A percentile compares a stretch with the other conserved stretches of the same genome.
Conservation (phyloP, 2,113 vertebrate species). For the Chloropsis cyanopogon region DNA sequence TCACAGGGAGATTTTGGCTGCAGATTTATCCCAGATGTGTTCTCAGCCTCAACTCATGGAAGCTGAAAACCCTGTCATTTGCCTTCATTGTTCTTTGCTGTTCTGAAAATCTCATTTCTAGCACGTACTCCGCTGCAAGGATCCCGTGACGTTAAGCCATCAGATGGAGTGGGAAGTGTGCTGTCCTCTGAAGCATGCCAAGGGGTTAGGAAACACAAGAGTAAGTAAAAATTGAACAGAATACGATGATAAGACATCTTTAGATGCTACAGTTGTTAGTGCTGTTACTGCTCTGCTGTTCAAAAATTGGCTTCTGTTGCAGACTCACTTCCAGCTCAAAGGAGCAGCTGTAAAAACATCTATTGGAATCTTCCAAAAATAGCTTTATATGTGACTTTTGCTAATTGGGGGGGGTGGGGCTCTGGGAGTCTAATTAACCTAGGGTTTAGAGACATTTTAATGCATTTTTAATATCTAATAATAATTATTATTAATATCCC, state of each 20-base stretch:
- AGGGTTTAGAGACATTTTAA: background rate
- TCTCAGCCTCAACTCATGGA: fast-evolving
- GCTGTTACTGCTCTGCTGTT: background rate
- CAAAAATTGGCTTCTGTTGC: background rate
- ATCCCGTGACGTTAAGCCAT: conserved; percentile 74
- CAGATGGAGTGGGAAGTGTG: conserved; percentile 70
- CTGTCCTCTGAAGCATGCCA: conserved; percentile 81
- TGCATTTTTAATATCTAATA: background rate
- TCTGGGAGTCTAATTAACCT: background rate
- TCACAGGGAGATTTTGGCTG: fast-evolving
- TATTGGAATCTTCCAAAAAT: background rate
- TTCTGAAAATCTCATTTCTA: conserved; percentile 43
- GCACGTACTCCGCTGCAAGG: conserved; percentile 77
- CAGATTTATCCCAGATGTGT: background rate
- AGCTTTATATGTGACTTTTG: background rate
- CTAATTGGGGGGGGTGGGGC: fast-evolving
- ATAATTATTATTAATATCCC: no score
- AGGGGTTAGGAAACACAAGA: conserved; percentile 71
- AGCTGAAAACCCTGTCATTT: fast-evolving
- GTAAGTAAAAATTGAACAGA: conserved; percentile 55
- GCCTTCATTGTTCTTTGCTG: background rate
- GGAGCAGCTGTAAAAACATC: background rate
- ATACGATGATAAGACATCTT: fast-evolving
- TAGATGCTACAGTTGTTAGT: fast-evolving
- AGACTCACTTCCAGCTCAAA: background rate